Evolutionary conservation across 2,888 invertebrate species (phyloP).

Genomic region (Plebejus melissa): DNA sequence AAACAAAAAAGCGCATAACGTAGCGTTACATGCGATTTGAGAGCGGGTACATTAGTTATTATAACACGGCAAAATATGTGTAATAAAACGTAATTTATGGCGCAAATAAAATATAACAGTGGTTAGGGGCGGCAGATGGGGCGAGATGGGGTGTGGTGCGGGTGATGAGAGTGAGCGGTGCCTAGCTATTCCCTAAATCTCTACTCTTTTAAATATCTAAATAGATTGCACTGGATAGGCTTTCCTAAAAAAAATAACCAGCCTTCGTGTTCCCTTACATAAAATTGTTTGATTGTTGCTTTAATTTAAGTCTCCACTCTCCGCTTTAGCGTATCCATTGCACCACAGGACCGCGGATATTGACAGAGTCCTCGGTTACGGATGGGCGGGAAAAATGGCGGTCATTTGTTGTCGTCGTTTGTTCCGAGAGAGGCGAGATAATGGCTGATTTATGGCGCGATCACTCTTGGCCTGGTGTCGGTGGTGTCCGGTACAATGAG

Average conservation of each 20-base stretch:
- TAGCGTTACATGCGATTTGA: slow-evolving; percentile 75
- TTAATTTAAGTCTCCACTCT: neutral
- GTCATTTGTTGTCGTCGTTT: slow-evolving; percentile 76
- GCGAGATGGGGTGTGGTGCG: slow-evolving; percentile 47
- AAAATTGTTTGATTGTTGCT: neutral
- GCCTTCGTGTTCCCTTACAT: no score
- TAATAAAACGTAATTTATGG: slow-evolving; percentile 79
- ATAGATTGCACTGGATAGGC: no score
- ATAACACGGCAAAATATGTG: slow-evolving; percentile 81
- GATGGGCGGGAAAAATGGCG: slow-evolving; percentile 73
- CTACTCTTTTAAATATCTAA: neutral
- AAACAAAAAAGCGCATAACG: slow-evolving; percentile 67
- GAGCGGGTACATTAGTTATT: slow-evolving; percentile 79
- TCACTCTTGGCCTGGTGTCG: slow-evolving; percentile 55
- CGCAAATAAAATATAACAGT: slow-evolving; percentile 78
- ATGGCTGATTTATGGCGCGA: slow-evolving; percentile 73
- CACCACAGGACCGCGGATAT: slow-evolving; percentile 53
- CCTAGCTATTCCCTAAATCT: neutral
- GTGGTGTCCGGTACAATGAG: slow-evolving; percentile 36
- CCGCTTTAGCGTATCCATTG: slow-evolving; percentile 38
- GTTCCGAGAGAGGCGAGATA: slow-evolving; percentile 76
- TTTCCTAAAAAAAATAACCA: no score
- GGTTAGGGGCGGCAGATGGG: slow-evolving; percentile 78
- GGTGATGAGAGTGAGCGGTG: slow-evolving; percentile 34
- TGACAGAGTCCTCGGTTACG: slow-evolving; percentile 75